A percentile compares a stretch with the other conserved stretches of the same genome.
Conservation (phyloP, 2,113 vertebrate species). For the Plestiodon gilberti region DNA sequence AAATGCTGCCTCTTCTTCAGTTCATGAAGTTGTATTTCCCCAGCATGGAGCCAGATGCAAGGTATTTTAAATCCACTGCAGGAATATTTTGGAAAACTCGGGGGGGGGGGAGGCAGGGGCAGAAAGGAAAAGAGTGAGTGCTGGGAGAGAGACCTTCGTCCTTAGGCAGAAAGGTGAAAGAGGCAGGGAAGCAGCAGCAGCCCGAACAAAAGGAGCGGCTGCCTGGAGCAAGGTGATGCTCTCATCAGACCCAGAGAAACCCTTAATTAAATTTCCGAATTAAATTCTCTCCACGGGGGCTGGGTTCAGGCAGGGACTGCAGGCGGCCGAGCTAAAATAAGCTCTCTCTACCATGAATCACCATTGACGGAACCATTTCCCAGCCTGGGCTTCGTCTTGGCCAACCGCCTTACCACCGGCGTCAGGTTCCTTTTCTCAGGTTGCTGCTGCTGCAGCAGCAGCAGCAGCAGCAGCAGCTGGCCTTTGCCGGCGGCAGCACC, state of each 20-base stretch:
- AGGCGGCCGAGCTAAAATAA: constrained; percentile 19
- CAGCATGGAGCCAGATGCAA: background rate
- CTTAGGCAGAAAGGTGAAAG: background rate
- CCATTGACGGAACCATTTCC: constrained; percentile 51
- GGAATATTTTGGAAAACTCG: background rate
- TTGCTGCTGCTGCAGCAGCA: too few species aligned
- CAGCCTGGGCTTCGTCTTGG: background rate
- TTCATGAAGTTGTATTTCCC: background rate
- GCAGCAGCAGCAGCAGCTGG: background rate
- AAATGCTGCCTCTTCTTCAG: background rate
- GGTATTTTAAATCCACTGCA: background rate
- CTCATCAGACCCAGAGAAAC: background rate
- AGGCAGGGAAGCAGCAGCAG: accelerated
- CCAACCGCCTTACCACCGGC: constrained; percentile 11
- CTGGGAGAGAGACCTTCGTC: background rate
- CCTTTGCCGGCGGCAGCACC: background rate
- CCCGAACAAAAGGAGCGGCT: background rate
- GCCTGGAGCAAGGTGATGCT: accelerated
- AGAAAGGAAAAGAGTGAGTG: background rate
- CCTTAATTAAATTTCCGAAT: background rate
- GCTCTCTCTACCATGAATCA: constrained; percentile 38
- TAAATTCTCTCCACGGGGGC: background rate
- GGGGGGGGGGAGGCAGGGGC: background rate
- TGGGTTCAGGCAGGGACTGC: constrained; percentile 14
- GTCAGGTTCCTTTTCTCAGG: constrained; percentile 43